Evolutionary conservation across 1,140 invertebrate genomes (phyloP), one percentile per base, ranked within the genome.

Genomic region (Andricus grossulariae): DNA sequence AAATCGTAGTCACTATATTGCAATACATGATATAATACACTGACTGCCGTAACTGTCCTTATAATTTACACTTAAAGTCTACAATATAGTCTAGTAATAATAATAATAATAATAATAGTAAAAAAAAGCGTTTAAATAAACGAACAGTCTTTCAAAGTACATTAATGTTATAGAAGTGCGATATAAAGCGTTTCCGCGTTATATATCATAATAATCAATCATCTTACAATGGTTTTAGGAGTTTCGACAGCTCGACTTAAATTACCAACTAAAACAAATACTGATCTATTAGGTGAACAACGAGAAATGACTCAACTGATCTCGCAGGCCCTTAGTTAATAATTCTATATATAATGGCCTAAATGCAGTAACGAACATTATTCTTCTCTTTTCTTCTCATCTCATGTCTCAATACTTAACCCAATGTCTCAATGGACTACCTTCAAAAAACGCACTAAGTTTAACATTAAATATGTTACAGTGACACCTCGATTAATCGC

Each of bases 91-190:
- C 74, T 79, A 80, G 21, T 72, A 75, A 74, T 71, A 60, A 72
- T 79, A 79, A 76, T 45, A 45, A 45, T 45, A 45, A 11, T 45
- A 45, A 45, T 32, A 32, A 32, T 32, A 32, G 6, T 32, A 32
- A 32, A 73, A 73, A 75, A 74, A 66, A 77, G 25, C 77, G 78
- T 50, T 79, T 77, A 75, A 79, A 74, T 21, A 54, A 79, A 76
- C 74, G 75, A 80, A 83, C 82, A 83, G 82, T 83, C 82, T 83
- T 66, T 83, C 73, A 83, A 76, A 70, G 55, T 82, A 75, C 39
- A 76, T 60, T 66, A 66, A 66, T 66, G 39, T 39, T 66, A 32
- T 66, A 39, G 15, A 66, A 66, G 13, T 66, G 60, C 25, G 60
- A 66, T 39, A 66, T 66, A 66, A 66, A 66, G 60, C 25, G 12